Evolutionary conservation across 2,113 vertebrate genomes (phyloP).

Genomic region (Elachura formosa): DNA sequence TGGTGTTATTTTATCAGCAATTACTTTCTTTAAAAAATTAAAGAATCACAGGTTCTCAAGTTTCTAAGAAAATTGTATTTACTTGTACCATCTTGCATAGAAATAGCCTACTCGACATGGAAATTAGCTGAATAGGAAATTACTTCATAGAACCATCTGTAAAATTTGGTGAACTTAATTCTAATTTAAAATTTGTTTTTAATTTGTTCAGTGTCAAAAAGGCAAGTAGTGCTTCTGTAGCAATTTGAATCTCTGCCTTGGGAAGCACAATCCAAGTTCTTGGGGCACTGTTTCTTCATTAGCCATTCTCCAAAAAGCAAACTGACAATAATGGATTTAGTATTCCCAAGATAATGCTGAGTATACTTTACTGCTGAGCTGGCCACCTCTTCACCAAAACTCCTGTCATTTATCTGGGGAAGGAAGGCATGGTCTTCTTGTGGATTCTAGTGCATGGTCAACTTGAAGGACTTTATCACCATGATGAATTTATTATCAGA

Average conservation of each 20-base stretch:
- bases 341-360: neutral
- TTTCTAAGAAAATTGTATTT: neutral
- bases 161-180: neutral
- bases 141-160: neutral
- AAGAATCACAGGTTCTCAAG: neutral
- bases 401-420: neutral
- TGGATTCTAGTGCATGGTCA: neutral
- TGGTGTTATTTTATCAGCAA: neutral
- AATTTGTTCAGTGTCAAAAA: conserved; percentile 20
- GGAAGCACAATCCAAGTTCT: neutral
- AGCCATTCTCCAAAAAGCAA: conserved; percentile 37
- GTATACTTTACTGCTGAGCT: neutral
- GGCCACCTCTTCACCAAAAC: conserved; percentile 31
- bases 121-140: conserved; percentile 12
- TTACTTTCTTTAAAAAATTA: neutral
- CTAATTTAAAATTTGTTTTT: conserved; percentile 36
- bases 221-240: conserved; percentile 3
- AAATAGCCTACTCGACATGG: neutral
- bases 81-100: neutral
- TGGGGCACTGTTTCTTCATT: conserved; percentile 7
- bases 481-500: neutral
- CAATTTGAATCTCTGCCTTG: conserved; percentile 10
- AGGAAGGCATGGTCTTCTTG: too few relatives aligned
- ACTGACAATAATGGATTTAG: conserved; percentile 57
- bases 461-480: neutral